These are phyloP conservation scores for Pangasius larnaudii DNA, from an alignment of 2,797 vertebrate species.

Conservation along the genomic window DNA sequence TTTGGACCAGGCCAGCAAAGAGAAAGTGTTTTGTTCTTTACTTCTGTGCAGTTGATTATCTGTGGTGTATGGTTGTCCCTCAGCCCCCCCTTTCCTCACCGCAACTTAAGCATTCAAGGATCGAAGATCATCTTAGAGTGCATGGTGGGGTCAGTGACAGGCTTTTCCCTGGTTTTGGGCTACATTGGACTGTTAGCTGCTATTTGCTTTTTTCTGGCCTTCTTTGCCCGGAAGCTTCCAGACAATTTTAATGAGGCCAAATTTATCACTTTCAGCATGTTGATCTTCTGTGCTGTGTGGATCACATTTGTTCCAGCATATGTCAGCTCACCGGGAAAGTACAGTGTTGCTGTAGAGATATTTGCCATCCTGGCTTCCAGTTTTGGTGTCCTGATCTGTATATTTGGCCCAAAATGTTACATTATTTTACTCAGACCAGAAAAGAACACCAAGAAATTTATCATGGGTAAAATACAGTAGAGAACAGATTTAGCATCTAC, in stretches of 20 bases:
- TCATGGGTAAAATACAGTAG: slow-evolving; percentile 63
- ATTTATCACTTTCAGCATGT: slow-evolving; percentile 64
- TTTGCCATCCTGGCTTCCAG: slow-evolving; percentile 63
- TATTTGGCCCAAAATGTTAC: slow-evolving; percentile 63
- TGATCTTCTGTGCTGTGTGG: slow-evolving; percentile 64
- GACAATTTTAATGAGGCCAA: slow-evolving; percentile 62
- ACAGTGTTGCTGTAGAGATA: slow-evolving; percentile 60
- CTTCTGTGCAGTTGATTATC: slow-evolving; percentile 69
- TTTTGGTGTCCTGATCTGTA: slow-evolving; percentile 59
- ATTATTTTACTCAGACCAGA: slow-evolving; percentile 64
- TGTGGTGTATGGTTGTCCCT: slow-evolving; percentile 59
- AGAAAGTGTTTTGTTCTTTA: slow-evolving; percentile 63
- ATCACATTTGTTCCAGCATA: slow-evolving; percentile 62
- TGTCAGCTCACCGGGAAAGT: slow-evolving; percentile 66
- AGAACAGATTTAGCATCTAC: neutral
- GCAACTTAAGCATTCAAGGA: slow-evolving; percentile 64
- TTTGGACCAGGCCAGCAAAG: slow-evolving; percentile 66
- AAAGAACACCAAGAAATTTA: slow-evolving; percentile 62
- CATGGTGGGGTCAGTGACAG: slow-evolving; percentile 68
- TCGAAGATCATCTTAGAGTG: slow-evolving; percentile 70
- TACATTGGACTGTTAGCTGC: slow-evolving; percentile 58
- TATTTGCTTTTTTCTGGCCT: slow-evolving; percentile 58
- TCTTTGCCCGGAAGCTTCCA: slow-evolving; percentile 60
- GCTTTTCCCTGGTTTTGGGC: slow-evolving; percentile 64
- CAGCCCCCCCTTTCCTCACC: slow-evolving; percentile 66